These are phyloP conservation scores for Naja naja DNA, from an alignment of 2,113 vertebrate species.

Conservation along the genomic window DNA sequence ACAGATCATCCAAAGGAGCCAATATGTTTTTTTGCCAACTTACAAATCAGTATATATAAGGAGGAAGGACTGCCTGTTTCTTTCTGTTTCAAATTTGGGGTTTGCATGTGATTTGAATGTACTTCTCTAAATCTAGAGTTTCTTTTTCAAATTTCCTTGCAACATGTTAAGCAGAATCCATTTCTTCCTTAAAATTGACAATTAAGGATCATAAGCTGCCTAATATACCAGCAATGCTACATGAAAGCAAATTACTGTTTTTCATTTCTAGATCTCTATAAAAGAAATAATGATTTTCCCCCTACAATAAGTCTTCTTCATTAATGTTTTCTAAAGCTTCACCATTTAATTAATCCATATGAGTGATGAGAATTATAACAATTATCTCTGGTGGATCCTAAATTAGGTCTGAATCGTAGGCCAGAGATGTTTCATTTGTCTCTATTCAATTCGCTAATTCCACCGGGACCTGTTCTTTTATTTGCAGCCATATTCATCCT, in stretches of 20 bases:
- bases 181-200: neutral
- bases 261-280: neutral
- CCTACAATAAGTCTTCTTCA: neutral
- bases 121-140: neutral
- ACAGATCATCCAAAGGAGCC: neutral
- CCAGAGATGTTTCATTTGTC: neutral
- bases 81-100: neutral
- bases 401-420: neutral
- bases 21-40: neutral
- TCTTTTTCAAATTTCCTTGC: neutral
- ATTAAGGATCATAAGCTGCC: neutral
- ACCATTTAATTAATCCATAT: conserved; percentile 15
- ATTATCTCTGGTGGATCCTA: neutral
- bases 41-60: neutral
- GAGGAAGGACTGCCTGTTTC: neutral
- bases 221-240: neutral
- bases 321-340: conserved; percentile 2
- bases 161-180: neutral
- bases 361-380: conserved; percentile 6
- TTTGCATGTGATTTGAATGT: neutral
- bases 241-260: neutral
- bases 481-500: conserved; percentile 26
- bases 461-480: conserved; percentile 18
- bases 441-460: conserved; percentile 14
- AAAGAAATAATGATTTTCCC: neutral